A percentile compares a stretch with the other conserved stretches of the same genome.
These are phyloP conservation scores for Aphelinus certus DNA, from an alignment of 1,140 invertebrate species.

Conservation along the genomic window DNA sequence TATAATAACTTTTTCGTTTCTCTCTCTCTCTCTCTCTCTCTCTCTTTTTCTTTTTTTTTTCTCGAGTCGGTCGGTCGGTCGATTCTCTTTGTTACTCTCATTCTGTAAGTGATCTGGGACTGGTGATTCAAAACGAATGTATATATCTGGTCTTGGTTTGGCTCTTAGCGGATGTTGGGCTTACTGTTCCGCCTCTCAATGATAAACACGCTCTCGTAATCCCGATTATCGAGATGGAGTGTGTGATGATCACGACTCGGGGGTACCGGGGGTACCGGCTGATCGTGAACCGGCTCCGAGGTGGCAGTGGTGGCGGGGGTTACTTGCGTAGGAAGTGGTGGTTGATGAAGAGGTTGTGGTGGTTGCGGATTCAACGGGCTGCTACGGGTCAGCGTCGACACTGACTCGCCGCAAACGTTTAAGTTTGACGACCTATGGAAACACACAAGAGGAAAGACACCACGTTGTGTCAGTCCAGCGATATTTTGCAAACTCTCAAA, in stretches of 20 bases:
- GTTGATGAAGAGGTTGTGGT: constrained; percentile 67
- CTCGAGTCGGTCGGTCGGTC: constrained; percentile 1
- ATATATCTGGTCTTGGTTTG: too few relatives aligned
- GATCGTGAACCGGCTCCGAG: constrained; percentile 62
- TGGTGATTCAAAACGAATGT: too few relatives aligned
- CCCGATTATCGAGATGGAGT: constrained; percentile 69
- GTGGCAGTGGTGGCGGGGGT: constrained; percentile 64
- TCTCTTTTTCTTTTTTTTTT: background rate
- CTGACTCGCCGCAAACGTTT: constrained; percentile 67
- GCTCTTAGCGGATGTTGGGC: constrained; percentile 67
- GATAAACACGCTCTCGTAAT: constrained; percentile 81
- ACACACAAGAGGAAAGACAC: constrained; percentile 61
- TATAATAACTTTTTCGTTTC: background rate
- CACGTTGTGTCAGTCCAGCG: constrained; percentile 28
- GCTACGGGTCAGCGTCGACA: constrained; percentile 67
- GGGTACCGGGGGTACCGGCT: constrained; percentile 49
- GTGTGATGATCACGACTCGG: constrained; percentile 66
- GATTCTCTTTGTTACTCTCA: background rate
- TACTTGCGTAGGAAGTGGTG: constrained; percentile 67
- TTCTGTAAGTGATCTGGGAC: too few relatives aligned
- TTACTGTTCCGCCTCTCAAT: constrained; percentile 78
- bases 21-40: too few relatives aligned
- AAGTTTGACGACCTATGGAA: constrained; percentile 67
- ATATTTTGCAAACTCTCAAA: background rate
- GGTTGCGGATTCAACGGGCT: constrained; percentile 67